phyloP scores from a whole-genome alignment of 2,797 vertebrate species.

The Channa striata region DNA sequence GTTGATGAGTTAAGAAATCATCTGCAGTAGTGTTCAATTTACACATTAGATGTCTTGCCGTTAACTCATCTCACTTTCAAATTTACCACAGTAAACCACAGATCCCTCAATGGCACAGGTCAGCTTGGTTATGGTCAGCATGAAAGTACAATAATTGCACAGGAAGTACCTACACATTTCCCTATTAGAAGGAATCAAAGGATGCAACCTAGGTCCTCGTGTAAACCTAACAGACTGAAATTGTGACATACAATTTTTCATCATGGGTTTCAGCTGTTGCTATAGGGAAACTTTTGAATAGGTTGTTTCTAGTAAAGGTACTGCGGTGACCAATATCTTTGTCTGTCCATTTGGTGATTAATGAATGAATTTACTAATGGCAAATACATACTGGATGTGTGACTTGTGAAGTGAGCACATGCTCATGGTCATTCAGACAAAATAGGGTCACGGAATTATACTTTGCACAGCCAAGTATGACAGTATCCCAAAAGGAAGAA shows the following conservation, averaged over 20 bases:
- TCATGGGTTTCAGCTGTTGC: background rate
- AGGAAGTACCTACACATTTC: too few species aligned
- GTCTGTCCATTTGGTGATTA: background rate
- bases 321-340: slow-evolving; percentile 4
- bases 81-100: background rate
- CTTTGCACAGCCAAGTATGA: slow-evolving; percentile 24
- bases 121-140: background rate
- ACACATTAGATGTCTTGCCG: background rate
- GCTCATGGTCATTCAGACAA: background rate
- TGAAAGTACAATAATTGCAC: background rate
- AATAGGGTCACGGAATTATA: slow-evolving; percentile 31
- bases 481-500: slow-evolving; percentile 29
- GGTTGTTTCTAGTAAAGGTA: background rate
- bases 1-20: too few species aligned
- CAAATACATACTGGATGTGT: slow-evolving; percentile 31
- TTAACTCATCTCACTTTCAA: background rate
- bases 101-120: background rate
- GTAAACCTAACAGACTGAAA: background rate
- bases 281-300: background rate
- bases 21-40: too few species aligned
- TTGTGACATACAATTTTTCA: background rate
- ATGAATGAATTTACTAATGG: slow-evolving; percentile 35
- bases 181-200: too few species aligned
- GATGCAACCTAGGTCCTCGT: background rate
- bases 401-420: slow-evolving; percentile 29